Evolutionary conservation across 2,888 invertebrate species (phyloP).

Genomic region (Cremastinae sp.): DNA sequence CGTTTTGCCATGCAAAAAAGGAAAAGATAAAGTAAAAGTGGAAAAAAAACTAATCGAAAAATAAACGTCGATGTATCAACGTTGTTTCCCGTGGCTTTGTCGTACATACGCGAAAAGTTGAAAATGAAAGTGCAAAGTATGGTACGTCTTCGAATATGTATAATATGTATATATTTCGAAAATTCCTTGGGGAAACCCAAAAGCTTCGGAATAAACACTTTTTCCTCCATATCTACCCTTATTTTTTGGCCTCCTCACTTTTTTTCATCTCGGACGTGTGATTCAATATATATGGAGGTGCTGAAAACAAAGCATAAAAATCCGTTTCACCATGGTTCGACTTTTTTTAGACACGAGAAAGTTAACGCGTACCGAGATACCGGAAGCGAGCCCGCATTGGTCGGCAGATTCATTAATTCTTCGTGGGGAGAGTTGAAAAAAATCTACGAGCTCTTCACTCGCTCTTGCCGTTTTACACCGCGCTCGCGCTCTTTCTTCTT

Average conservation of each 20-base stretch:
- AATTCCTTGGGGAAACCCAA: constrained; percentile 10
- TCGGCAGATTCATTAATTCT: constrained; percentile 73
- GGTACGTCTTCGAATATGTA: constrained; percentile 1
- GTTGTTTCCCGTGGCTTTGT: constrained; percentile 11
- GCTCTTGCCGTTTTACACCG: constrained; percentile 58
- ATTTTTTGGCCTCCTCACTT: not conserved
- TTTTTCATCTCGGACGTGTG: constrained; percentile 14
- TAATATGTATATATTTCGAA: not conserved
- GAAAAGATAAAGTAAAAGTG: too few species aligned
- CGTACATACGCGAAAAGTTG: constrained; percentile 3
- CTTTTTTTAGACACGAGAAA: constrained; percentile 50
- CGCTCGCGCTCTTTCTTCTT: constrained; percentile 60
- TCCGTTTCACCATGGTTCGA: constrained; percentile 60
- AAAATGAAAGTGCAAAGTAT: constrained; percentile 22
- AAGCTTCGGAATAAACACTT: not conserved
- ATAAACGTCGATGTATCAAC: constrained; percentile 51
- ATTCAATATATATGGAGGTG: constrained; percentile 42
- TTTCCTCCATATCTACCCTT: too few species aligned
- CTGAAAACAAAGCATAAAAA: constrained; percentile 62
- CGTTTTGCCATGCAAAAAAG: not conserved
- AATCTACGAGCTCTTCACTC: constrained; percentile 34
- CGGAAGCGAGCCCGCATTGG: constrained; percentile 57
- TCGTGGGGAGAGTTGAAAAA: constrained; percentile 66
- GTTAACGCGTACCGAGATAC: constrained; percentile 54
- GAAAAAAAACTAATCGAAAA: constrained; percentile 8